Evolutionary conservation across 2,888 invertebrate genomes (phyloP).

Genomic region (Mythimna pallens): DNA sequence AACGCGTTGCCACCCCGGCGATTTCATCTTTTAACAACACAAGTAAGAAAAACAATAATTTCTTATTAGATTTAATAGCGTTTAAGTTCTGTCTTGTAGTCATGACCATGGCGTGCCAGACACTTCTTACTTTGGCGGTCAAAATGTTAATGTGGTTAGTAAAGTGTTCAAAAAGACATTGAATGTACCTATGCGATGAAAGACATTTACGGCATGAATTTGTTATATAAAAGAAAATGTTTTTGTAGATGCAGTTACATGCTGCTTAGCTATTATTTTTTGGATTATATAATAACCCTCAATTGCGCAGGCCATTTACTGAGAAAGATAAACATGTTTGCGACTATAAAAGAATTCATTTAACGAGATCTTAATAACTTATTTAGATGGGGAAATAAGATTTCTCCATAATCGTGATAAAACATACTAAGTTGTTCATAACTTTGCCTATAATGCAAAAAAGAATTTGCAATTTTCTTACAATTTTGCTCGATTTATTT

Average conservation of each 20-base stretch:
- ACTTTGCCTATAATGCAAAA: conserved; percentile 44
- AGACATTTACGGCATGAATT: conserved; percentile 11
- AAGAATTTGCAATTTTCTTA: conserved; percentile 36
- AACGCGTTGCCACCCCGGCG: too few relatives aligned
- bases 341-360: conserved; percentile 29
- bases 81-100: too few relatives aligned
- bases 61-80: too few relatives aligned
- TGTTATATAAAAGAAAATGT: conserved; percentile 18
- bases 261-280: conserved; percentile 28
- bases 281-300: conserved; percentile 40
- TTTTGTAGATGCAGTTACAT: conserved; percentile 9
- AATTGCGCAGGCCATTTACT: conserved; percentile 12
- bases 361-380: conserved; percentile 34
- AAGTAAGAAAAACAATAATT: too few relatives aligned
- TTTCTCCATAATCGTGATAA: conserved; percentile 57
- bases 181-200: conserved; percentile 24
- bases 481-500: conserved; percentile 39
- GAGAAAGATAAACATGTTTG: conserved; percentile 20
- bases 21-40: too few relatives aligned
- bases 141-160: conserved; percentile 31
- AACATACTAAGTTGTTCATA: conserved; percentile 25
- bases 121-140: too few relatives aligned
- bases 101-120: too few relatives aligned
- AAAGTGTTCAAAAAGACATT: conserved; percentile 14
- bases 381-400: conserved; percentile 49